phyloP scores from a whole-genome alignment of 2,888 invertebrate genomes.

The Dolichopus griseipennis region DNA sequence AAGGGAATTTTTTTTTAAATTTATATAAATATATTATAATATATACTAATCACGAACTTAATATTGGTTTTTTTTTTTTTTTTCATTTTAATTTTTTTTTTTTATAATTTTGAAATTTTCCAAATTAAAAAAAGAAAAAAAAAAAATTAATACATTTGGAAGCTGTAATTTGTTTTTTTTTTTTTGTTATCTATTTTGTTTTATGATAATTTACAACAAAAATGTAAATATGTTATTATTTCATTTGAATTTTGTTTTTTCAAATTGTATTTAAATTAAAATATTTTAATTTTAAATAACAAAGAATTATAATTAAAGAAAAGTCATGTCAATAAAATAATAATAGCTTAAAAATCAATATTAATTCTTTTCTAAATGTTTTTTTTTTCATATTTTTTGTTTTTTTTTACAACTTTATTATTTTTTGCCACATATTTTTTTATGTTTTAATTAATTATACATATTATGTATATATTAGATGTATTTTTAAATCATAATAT shows the following conservation, averaged over 20 bases:
- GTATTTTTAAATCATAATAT: background rate
- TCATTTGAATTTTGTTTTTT: too few relatives aligned
- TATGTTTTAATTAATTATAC: background rate
- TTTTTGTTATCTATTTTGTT: background rate
- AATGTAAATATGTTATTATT: too few relatives aligned
- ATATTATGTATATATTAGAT: background rate
- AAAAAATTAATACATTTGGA: background rate
- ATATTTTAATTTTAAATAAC: too few relatives aligned
- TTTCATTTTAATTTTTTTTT: background rate
- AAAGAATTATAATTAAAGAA: too few relatives aligned
- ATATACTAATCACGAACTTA: background rate
- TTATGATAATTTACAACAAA: background rate
- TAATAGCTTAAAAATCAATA: too few relatives aligned
- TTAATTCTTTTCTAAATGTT: too few relatives aligned
- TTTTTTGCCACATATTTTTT: constrained; percentile 2
- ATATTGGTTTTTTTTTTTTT: background rate
- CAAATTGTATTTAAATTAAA: too few relatives aligned
- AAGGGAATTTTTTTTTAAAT: too few relatives aligned
- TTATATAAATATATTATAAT: background rate
- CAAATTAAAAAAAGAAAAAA: background rate
- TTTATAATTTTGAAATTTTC: background rate
- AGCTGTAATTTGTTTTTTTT: background rate
- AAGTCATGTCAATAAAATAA: too few relatives aligned
- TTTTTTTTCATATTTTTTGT: background rate
- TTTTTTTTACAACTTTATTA: background rate